Conservation (phyloP, 1,140 invertebrate genomes). For the Conus ventricosus region DNA sequence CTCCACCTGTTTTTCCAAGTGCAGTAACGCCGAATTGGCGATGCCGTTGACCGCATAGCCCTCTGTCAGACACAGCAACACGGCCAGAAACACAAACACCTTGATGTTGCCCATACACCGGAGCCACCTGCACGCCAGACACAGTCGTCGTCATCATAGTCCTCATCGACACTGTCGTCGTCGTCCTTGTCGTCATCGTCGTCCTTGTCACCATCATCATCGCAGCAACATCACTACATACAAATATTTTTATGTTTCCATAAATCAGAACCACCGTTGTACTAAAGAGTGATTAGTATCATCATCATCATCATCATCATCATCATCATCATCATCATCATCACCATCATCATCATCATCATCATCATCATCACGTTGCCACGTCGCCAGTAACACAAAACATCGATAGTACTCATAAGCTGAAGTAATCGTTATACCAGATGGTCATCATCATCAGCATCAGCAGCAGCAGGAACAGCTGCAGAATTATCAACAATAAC, state of each 20-base stretch:
- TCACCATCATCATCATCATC: too few relatives aligned
- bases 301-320: too few relatives aligned
- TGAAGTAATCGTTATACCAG: neutral
- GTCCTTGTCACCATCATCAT: too few relatives aligned
- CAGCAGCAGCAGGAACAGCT: too few relatives aligned
- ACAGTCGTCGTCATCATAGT: neutral
- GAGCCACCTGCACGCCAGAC: neutral
- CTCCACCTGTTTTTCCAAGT: constrained; percentile 49
- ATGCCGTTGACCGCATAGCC: constrained; percentile 60
- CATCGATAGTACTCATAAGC: neutral
- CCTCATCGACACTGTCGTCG: neutral
- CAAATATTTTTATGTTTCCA: neutral
- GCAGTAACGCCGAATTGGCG: constrained; percentile 51
- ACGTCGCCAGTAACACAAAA: too few relatives aligned
- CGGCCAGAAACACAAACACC: constrained; percentile 44
- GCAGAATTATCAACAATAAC: too few relatives aligned
- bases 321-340: too few relatives aligned
- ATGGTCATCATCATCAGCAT: neutral
- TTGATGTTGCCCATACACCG: constrained; percentile 36
- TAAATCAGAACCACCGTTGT: neutral
- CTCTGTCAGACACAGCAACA: constrained; percentile 55
- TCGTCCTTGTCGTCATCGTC: too few relatives aligned
- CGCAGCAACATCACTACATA: too few relatives aligned
- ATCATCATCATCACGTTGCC: too few relatives aligned
- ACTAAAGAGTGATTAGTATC: neutral